Percentiles rank a stretch among this genome's conserved stretches.
phyloP scores from a whole-genome alignment of 1,140 invertebrate species.

The Archivesica marissinica region DNA sequence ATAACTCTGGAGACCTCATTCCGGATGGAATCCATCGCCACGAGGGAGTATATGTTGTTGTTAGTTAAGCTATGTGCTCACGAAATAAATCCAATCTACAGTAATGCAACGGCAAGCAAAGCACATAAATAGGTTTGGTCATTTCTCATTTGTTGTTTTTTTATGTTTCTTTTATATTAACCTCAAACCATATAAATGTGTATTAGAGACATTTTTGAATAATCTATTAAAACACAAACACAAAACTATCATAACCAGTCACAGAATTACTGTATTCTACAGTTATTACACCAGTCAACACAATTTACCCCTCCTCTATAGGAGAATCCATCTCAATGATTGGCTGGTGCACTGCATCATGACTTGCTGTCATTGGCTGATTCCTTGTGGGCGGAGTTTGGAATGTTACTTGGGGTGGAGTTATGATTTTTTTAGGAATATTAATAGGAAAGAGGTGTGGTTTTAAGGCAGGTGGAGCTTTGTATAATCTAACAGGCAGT shows the following conservation, averaged over 20 bases:
- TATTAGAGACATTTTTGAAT: too few relatives aligned
- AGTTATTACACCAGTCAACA: slow-evolving; percentile 9
- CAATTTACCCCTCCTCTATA: slow-evolving; percentile 23
- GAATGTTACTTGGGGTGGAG: slow-evolving; percentile 28
- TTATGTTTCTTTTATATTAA: too few relatives aligned
- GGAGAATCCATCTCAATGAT: slow-evolving; percentile 53
- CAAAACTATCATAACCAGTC: background rate
- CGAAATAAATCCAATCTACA: too few relatives aligned
- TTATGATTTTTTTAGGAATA: slow-evolving; percentile 11
- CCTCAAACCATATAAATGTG: too few relatives aligned
- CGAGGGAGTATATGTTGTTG: too few relatives aligned
- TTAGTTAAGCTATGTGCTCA: too few relatives aligned
- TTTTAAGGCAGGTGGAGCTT: slow-evolving; percentile 46
- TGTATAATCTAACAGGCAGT: slow-evolving; percentile 51
- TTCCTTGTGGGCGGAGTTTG: slow-evolving; percentile 15
- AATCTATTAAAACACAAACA: too few relatives aligned
- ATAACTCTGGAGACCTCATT: too few relatives aligned
- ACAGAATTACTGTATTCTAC: background rate
- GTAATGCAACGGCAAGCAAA: too few relatives aligned
- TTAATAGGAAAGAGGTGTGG: slow-evolving; percentile 50
- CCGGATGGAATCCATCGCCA: too few relatives aligned
- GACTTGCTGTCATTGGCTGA: slow-evolving; percentile 52
- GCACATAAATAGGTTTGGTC: too few relatives aligned
- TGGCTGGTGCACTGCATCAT: slow-evolving; percentile 48
- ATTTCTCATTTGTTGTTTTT: too few relatives aligned